A percentile compares a stretch with the other conserved stretches of the same genome.
phyloP scores from a whole-genome alignment of 1,140 invertebrate genomes.

The Teleogryllus occipitalis region DNA sequence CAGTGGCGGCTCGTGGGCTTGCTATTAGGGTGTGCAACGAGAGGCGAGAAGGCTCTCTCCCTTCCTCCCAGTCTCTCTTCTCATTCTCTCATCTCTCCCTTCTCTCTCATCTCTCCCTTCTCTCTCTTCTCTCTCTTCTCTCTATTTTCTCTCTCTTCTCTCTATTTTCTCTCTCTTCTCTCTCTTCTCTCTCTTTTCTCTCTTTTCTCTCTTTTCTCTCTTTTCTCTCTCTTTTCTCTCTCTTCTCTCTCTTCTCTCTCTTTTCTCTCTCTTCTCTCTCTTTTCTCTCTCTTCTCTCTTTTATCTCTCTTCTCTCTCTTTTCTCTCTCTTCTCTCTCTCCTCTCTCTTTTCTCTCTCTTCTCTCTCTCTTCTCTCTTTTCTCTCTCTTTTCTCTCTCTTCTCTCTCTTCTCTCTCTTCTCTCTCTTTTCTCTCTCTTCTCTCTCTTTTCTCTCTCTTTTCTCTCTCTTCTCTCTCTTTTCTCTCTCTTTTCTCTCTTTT shows the following conservation, averaged over 20 bases:
- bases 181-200: background rate
- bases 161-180: background rate
- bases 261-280: background rate
- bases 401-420: background rate
- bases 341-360: background rate
- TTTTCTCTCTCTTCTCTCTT: background rate
- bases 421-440: background rate
- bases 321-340: constrained; percentile 9
- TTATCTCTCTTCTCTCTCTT: background rate
- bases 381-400: background rate
- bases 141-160: background rate
- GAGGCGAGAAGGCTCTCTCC: too few species aligned
- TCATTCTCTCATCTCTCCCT: background rate
- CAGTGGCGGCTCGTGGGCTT: too few species aligned
- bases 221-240: background rate
- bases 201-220: background rate
- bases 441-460: background rate
- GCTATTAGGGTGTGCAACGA: too few species aligned
- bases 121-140: background rate
- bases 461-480: background rate
- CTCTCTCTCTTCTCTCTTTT: background rate
- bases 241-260: background rate
- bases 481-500: background rate
- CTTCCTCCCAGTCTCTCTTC: background rate
- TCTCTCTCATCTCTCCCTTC: background rate